Base-by-base conservation (phyloP, 2,888 invertebrate genomes). In the Netelia virgata region DNA sequence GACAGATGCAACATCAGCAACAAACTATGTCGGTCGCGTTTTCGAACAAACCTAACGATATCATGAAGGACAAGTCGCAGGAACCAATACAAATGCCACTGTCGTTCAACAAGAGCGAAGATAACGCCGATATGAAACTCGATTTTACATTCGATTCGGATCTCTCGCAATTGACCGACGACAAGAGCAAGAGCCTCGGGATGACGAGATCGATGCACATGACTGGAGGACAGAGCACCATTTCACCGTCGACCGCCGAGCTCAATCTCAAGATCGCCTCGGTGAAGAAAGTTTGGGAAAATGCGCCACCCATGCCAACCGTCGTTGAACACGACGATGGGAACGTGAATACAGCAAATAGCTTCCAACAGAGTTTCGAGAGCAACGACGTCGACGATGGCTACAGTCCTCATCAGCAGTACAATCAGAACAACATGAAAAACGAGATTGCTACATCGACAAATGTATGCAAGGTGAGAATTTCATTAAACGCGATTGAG, bases 261-360 rank as follows among this genome's bases (percentile, higher is more conserved):
- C 95, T 98, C 88, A 98, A 98, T 94, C 96, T 97, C 94, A 98
- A 98, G 94, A 98, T 98, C 89, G 98, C 98, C 53, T 97, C 98
- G 86, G 98, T 98, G 63, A 98, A 98, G 94, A 97, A 97, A 89
- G 95, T 96, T 16, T 97, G 97, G 97, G 97, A 97, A 91, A 95
- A 93, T 86, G 94, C 94, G 1, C 94, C 95, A 11, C 94, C 95
- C 3, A 96, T 96, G 96, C 96, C 96, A 16, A 95, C 96, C 0
- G 96, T 96, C 18, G 95, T 95, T 20, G 96, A 96, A 90, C 95
- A 95, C 87, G 93, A 94, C 66, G 94, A 95, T 92, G 89, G 94
- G 89, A 94, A 95, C 92, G 94, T 93, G 93, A 90, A 90, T 50
- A 89, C 90, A 53, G 88, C 93, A 16, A 92, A 92, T 77, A 93